Percentiles rank a stretch among this genome's conserved stretches.
phyloP scores from a whole-genome alignment of 2,888 invertebrate genomes.

The Diadegma fenestrale region DNA sequence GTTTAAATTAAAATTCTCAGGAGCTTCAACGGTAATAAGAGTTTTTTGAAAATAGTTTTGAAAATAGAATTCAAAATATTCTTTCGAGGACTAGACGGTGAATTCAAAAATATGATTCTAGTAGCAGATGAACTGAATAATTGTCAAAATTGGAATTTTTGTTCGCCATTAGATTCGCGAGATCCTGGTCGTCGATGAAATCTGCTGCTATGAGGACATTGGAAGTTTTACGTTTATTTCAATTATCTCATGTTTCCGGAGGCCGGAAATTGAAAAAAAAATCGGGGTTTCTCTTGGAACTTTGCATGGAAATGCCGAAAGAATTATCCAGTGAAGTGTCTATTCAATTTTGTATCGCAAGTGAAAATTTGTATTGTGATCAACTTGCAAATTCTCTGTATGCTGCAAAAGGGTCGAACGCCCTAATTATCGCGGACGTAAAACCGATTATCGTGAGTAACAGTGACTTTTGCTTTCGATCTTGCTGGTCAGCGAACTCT shows the following conservation, averaged over 20 bases:
- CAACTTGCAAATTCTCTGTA: neutral
- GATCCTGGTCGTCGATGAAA: no score
- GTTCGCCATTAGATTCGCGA: no score
- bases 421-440: neutral
- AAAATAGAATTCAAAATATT: no score
- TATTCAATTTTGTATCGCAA: neutral
- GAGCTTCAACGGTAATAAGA: no score
- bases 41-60: no score
- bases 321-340: neutral
- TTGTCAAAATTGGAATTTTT: no score
- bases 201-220: neutral
- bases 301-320: neutral
- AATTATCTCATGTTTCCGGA: neutral
- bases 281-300: neutral
- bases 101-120: no score
- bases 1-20: no score
- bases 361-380: neutral
- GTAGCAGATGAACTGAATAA: no score
- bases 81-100: no score
- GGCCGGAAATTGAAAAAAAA: neutral
- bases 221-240: neutral
- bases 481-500: conserved; percentile 54
- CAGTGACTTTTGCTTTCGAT: conserved; percentile 42
- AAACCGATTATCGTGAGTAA: neutral
- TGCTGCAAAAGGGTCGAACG: neutral